A percentile compares a stretch with the other conserved stretches of the same genome.
phyloP scores from a whole-genome alignment of 2,888 invertebrate species.

The Emmelina monodactyla region DNA sequence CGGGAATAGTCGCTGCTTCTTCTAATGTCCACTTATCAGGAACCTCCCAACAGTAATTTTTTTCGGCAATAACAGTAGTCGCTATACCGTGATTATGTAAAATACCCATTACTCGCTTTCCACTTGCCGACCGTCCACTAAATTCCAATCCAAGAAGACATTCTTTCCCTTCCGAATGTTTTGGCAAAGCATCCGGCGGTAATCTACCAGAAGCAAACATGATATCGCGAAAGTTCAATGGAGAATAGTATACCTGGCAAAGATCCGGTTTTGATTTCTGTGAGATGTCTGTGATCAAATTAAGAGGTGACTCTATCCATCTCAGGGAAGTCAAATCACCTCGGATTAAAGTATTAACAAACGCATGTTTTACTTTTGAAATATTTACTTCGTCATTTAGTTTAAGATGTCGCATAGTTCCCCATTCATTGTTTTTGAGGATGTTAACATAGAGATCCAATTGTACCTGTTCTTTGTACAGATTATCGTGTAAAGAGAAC shows the following conservation, averaged over 20 bases:
- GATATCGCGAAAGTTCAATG: constrained; percentile 97
- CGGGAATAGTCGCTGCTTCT: constrained; percentile 94
- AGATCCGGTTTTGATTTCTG: constrained; percentile 67
- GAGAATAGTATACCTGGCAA: constrained; percentile 91
- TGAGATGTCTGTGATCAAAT: constrained; percentile 35
- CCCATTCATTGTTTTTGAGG: constrained; percentile 83
- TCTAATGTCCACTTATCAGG: constrained; percentile 89
- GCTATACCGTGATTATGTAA: constrained; percentile 90
- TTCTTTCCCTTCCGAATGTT: constrained; percentile 83
- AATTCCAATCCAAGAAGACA: constrained; percentile 96
- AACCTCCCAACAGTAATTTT: constrained; percentile 86
- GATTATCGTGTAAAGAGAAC: constrained; percentile 64
- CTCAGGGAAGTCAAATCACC: constrained; percentile 93
- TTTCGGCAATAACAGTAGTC: constrained; percentile 85
- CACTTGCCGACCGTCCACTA: constrained; percentile 79
- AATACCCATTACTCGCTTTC: constrained; percentile 91
- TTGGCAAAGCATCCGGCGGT: constrained; percentile 96
- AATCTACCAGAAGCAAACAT: constrained; percentile 98
- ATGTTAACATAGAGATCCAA: constrained; percentile 90
- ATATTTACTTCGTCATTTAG: constrained; percentile 55
- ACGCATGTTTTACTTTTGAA: constrained; percentile 86
- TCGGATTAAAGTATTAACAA: constrained; percentile 91
- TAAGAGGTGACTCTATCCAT: constrained; percentile 85
- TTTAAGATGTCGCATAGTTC: constrained; percentile 83
- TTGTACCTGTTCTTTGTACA: constrained; percentile 69